phyloP scores from a whole-genome alignment of 2,888 invertebrate genomes.

The Cephus sareptanus region DNA sequence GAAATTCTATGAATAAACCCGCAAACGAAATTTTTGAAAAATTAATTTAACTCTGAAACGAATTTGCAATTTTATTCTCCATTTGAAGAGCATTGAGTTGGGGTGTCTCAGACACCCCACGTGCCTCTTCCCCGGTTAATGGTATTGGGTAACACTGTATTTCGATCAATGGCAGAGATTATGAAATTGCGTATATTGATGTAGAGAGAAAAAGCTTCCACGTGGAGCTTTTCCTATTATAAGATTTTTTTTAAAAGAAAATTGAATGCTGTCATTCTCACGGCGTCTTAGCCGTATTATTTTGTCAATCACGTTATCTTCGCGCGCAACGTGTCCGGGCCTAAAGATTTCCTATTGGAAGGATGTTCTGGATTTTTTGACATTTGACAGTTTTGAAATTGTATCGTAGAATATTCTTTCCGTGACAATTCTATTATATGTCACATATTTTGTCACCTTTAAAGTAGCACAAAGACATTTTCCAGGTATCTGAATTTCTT shows the following conservation, averaged over 20 bases:
- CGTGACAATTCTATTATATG: neutral
- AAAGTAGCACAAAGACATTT: slow-evolving; percentile 1
- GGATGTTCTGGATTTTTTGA: neutral
- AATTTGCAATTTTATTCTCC: neutral
- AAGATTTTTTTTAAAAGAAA: neutral
- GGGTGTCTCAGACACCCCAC: too few species aligned
- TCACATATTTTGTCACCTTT: neutral
- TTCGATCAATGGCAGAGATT: too few species aligned
- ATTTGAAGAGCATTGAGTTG: too few species aligned
- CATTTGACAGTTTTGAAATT: neutral
- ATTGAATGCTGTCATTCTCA: neutral
- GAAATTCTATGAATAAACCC: neutral
- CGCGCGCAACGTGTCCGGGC: neutral
- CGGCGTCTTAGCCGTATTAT: neutral
- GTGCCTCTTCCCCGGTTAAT: too few species aligned
- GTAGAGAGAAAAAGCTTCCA: too few species aligned
- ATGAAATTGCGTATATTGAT: too few species aligned
- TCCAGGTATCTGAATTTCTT: neutral
- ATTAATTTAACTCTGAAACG: neutral
- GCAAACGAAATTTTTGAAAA: neutral
- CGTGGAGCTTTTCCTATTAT: too few species aligned
- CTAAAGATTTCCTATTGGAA: too few species aligned
- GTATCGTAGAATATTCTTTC: neutral
- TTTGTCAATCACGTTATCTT: neutral
- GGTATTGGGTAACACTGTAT: too few species aligned